phyloP scores from a whole-genome alignment of 2,797 vertebrate genomes.

The Semaprochilodus insignis region DNA sequence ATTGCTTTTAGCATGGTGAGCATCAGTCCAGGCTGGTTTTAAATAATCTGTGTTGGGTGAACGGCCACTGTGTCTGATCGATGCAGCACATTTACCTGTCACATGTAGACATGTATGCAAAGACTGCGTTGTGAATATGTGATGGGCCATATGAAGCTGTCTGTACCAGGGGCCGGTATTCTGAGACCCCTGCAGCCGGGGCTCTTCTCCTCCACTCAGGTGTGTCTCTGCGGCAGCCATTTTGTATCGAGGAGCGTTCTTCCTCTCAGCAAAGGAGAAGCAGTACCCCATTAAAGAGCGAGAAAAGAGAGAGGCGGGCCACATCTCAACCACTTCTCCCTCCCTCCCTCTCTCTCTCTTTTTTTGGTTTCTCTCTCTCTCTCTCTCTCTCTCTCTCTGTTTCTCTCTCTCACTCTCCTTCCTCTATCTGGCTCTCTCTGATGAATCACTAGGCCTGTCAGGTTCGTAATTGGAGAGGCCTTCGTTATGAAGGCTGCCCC shows the following conservation, averaged over 20 bases:
- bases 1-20: no score
- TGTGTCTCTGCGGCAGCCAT: conserved; percentile 34
- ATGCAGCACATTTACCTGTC: no score
- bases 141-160: no score
- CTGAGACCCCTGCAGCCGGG: neutral
- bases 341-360: conserved; percentile 10
- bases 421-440: conserved; percentile 73
- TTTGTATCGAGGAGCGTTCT: conserved; percentile 37
- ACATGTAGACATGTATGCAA: no score
- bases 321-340: conserved; percentile 10
- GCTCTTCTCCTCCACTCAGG: neutral
- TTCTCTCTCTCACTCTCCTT: conserved; percentile 1
- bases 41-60: no score
- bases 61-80: no score
- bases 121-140: no score
- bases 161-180: no score
- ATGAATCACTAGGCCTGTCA: conserved; percentile 86
- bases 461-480: conserved; percentile 83
- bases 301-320: conserved; percentile 69
- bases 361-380: neutral
- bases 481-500: conserved; percentile 80
- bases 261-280: conserved; percentile 54
- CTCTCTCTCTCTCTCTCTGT: neutral
- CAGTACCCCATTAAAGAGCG: conserved; percentile 47
- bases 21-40: no score